Conservation (phyloP, 2,113 vertebrate genomes). For the Proterorhinus semilunaris region DNA sequence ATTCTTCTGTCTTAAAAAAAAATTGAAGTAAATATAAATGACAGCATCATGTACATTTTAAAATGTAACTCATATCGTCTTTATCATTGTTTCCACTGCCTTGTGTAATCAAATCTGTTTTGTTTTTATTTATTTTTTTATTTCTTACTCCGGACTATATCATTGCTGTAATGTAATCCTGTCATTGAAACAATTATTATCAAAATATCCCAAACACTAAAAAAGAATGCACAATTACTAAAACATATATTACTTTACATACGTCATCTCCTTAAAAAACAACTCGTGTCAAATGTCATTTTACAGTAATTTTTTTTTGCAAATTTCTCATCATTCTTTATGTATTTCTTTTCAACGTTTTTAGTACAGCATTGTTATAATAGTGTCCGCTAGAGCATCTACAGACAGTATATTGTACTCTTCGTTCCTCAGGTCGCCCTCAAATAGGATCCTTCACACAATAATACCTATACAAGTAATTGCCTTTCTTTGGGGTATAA, state of each 20-base stretch:
- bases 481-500: constrained; percentile 74
- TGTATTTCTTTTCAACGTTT: background rate
- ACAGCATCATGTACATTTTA: constrained; percentile 45
- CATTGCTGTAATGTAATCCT: too few relatives aligned
- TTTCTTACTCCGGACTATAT: too few relatives aligned
- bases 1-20: background rate
- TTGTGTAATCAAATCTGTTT: background rate
- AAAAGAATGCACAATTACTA: too few relatives aligned
- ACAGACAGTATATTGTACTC: constrained; percentile 56
- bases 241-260: too few relatives aligned
- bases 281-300: too few relatives aligned
- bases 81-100: background rate
- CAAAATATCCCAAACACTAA: too few relatives aligned
- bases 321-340: background rate
- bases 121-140: too few relatives aligned
- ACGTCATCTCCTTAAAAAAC: too few relatives aligned
- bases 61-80: constrained; percentile 33
- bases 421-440: constrained; percentile 69
- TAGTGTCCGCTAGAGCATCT: constrained; percentile 29
- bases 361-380: constrained; percentile 27
- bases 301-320: background rate
- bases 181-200: too few relatives aligned
- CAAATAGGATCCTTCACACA: constrained; percentile 77
- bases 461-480: constrained; percentile 80
- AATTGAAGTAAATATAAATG: constrained; percentile 25